Evolutionary conservation across 92 coral and sea anemone genomes (phyloP), one percentile per base, ranked within the genome.

Genomic region (Umimayanthus chanpuru): DNA sequence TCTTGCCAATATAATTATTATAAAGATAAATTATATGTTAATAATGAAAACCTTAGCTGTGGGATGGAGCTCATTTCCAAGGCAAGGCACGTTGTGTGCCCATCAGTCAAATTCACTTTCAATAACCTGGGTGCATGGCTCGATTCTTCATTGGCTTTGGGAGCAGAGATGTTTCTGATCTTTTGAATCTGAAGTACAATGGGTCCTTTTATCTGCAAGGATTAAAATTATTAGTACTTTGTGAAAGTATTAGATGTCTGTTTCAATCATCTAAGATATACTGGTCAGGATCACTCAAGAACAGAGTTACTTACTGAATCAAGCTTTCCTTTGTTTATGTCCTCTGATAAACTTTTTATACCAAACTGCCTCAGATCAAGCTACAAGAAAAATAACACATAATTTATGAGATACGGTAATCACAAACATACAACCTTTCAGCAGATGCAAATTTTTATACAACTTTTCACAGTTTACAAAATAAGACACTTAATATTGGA

Each of bases 141-240:
- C 9, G 98, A 97, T 81, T 97, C 99, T 89, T 97, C 99, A 40
- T 95, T 95, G 56, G 97, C 94, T 89, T 92, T 95, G 5, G 99
- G 99, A n/a, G 99, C 98, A 28, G 99, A 93, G 61, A 92, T 72
- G 75, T 97, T 97, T 65, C 96, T 89, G 64, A 95, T 89, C 88
- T 97, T 97, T 81, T 97, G 99, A 30, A 97, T 92, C 85, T 97
- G 99, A 18, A 97, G 96, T 4, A 97, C 97, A 85, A 96, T 81
- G 30, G 99, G 99, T 32, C 99, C 99, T 88, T 92, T 93, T 47
- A 97, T 90, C 99, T 97, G 88, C 28, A 77, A 72, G 21, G 86
- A 61, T 40, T 65, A 40, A 21, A 29, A 65, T 72, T 28, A 44
- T 67, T 67, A 39, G 41, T 67, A 71, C 55, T 66, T 70, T 66